phyloP scores from a whole-genome alignment of 2,888 invertebrate species.

The Trimorus sp. region DNA sequence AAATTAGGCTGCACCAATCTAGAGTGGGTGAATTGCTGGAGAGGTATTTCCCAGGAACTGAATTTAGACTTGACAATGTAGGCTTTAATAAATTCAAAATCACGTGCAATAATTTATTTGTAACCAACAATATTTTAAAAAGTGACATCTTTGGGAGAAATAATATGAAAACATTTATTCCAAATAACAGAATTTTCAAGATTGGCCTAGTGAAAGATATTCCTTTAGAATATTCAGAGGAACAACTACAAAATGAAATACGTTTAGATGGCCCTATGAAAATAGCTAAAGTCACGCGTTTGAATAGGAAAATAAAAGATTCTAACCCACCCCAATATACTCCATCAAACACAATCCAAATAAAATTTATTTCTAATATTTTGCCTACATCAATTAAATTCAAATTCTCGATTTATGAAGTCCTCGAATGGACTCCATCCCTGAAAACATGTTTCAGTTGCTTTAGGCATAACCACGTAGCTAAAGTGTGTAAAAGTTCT shows the following conservation, averaged over 20 bases:
- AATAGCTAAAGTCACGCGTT: background rate
- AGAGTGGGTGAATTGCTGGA: background rate
- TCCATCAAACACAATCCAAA: background rate
- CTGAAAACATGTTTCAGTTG: slow-evolving; percentile 5
- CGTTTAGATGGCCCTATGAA: background rate
- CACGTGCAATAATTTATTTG: background rate
- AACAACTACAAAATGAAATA: background rate
- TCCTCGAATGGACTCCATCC: background rate
- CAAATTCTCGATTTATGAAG: background rate
- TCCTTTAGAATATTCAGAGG: background rate
- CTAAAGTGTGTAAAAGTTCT: background rate
- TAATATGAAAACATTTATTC: slow-evolving; percentile 3
- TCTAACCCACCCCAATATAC: background rate
- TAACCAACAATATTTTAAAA: background rate
- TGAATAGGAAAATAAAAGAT: background rate
- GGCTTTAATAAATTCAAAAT: slow-evolving; percentile 30
- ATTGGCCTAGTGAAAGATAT: slow-evolving; percentile 1
- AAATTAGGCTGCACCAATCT: background rate
- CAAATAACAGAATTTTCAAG: background rate
- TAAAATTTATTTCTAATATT: slow-evolving; percentile 6
- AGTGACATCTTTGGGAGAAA: background rate
- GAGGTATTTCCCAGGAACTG: background rate
- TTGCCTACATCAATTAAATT: slow-evolving; percentile 1
- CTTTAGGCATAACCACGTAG: slow-evolving; percentile 4
- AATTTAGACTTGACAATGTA: slow-evolving; percentile 9